Base-by-base conservation (phyloP, 2,888 invertebrate species). In the Noctua fimbriata region DNA sequence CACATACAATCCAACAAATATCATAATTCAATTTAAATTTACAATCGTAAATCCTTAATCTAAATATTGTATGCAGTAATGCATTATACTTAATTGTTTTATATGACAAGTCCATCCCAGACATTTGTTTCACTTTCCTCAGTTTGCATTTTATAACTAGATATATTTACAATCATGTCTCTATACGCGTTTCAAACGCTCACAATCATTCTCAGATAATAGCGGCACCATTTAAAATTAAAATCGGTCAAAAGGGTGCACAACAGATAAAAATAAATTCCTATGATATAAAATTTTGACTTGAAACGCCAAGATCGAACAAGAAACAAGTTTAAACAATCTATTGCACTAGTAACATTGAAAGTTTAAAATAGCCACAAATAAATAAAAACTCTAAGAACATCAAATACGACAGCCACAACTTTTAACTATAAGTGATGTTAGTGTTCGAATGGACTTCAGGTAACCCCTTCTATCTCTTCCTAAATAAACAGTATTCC, bases 11-110 rank as follows among this genome's bases (percentile, higher is more conserved):
- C 93, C 95, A 96, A 96, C 96, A 96, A 89, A 95, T 94, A 95
- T 95, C 95, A 95, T 96, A 95, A 95, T 94, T 94, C 92, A 93
- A 94, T 94, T 94, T 91, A 91, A 95, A 94, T 96, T 95, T 96
- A 96, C 96, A 96, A 92, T 94, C 90, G 94, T 94, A 95, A 94
- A 93, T 94, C 90, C 93, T 94, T 94, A 95, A 84, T 60, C 92
- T 95, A 93, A 89, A 92, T 91, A 90, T 90, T 91, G 88, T 89
- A 91, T 92, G 92, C 91, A 89, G 89, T 91, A 91, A 91, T 91
- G 90, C 90, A 92, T 89, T 89, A 87, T 85, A 90, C 88, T 89
- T 91, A 90, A 90, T 89, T 89, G 84, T 88, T 89, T 87, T 90
- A 88, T 87, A 91, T 84, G 90, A 91, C 89, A 89, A 90, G 89